Percentiles rank a stretch among this genome's conserved stretches.
Conservation (phyloP, 2,888 invertebrate genomes). For the Clanis bilineata region DNA sequence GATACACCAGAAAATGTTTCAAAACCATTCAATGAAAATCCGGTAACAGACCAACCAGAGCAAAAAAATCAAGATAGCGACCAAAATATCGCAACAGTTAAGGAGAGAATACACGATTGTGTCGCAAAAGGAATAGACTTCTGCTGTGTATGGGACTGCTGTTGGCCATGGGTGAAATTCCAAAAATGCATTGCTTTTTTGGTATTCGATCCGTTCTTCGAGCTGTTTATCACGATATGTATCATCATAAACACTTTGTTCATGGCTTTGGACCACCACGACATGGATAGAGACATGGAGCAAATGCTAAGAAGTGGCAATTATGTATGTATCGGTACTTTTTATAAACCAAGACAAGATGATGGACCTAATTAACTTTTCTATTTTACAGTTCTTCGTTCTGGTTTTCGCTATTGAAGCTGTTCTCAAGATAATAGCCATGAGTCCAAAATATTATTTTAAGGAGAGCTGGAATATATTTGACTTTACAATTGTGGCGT, state of each 20-base stretch:
- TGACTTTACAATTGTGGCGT: conserved; percentile 98
- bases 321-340: conserved; percentile 86
- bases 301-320: conserved; percentile 95
- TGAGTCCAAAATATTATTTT: conserved; percentile 98
- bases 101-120: conserved; percentile 90
- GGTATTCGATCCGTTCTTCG: conserved; percentile 99
- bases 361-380: not conserved
- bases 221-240: conserved; percentile 98
- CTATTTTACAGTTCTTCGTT: conserved; percentile 92
- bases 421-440: conserved; percentile 95
- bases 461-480: conserved; percentile 99
- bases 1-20: conserved; percentile 90
- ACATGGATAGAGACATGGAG: conserved; percentile 94
- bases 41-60: conserved; percentile 97
- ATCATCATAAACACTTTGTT: conserved; percentile 98
- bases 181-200: conserved; percentile 94
- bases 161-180: conserved; percentile 94
- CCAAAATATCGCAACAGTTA: conserved; percentile 88
- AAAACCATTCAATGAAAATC: conserved; percentile 92
- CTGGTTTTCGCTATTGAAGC: conserved; percentile 98
- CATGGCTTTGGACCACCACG: conserved; percentile 98
- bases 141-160: conserved; percentile 99
- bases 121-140: conserved; percentile 92
- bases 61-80: conserved; percentile 93
- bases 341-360: not conserved